A percentile compares a stretch with the other conserved stretches of the same genome.
phyloP scores from a whole-genome alignment of 2,113 vertebrate genomes.

The Pionites leucogaster region DNA sequence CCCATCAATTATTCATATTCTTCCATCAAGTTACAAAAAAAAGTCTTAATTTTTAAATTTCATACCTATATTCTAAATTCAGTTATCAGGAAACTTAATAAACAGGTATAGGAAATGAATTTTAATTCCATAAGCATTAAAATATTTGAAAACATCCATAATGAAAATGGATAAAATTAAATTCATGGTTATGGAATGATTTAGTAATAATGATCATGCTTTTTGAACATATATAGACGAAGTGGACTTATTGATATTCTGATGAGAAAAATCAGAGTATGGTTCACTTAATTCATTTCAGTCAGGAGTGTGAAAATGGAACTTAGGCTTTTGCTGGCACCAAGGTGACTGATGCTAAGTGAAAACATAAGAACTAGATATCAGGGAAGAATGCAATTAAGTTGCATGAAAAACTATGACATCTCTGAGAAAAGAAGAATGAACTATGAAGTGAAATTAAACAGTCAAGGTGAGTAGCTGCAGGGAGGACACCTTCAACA shows the following conservation, averaged over 20 bases:
- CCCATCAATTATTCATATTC: neutral
- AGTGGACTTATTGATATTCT: neutral
- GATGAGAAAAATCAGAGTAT: neutral
- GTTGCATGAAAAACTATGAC: neutral
- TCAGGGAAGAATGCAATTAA: neutral
- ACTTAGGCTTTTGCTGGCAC: neutral
- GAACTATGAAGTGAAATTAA: neutral
- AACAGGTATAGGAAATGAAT: neutral
- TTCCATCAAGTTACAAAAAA: neutral
- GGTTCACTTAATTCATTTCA: neutral
- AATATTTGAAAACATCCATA: neutral
- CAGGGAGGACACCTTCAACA: neutral
- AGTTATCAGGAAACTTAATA: neutral
- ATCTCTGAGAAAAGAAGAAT: neutral
- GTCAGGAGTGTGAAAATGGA: neutral
- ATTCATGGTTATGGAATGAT: neutral
- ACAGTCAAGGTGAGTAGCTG: neutral
- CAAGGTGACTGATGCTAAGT: neutral
- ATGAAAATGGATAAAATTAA: neutral
- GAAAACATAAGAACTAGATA: neutral
- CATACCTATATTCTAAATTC: neutral
- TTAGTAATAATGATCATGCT: neutral
- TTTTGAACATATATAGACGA: neutral
- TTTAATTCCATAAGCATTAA: neutral
- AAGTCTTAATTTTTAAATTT: neutral